Percentiles rank a stretch among this genome's conserved stretches.
Conservation (phyloP, 2,888 invertebrate species). For the Spodoptera littoralis region DNA sequence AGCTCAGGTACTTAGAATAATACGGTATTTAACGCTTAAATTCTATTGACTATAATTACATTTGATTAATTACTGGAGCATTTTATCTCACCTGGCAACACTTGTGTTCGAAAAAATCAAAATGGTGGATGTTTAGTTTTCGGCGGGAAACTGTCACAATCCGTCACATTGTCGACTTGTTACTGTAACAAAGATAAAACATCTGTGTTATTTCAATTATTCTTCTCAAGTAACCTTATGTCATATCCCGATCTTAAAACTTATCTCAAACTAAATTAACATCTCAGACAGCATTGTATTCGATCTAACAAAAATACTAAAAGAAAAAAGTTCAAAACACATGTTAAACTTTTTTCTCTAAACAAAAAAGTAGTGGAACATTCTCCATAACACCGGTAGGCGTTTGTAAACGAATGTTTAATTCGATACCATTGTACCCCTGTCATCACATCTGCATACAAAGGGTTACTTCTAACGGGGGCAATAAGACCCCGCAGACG, state of each 20-base stretch:
- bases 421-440: slow-evolving; percentile 56
- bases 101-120: slow-evolving; percentile 68
- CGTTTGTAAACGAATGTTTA: slow-evolving; percentile 48
- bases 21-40: neutral
- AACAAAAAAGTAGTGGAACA: slow-evolving; percentile 40
- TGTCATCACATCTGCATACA: slow-evolving; percentile 73
- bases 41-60: too few species aligned
- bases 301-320: neutral
- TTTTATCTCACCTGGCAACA: slow-evolving; percentile 62
- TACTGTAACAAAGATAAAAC: slow-evolving; percentile 74
- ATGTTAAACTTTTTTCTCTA: slow-evolving; percentile 40
- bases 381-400: slow-evolving; percentile 55
- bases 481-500: slow-evolving; percentile 33
- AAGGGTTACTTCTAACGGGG: slow-evolving; percentile 62
- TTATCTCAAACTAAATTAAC: neutral
- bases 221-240: too few species aligned
- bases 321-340: slow-evolving; percentile 37
- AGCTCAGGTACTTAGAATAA: neutral
- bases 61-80: neutral
- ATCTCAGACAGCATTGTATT: neutral
- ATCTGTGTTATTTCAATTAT: too few species aligned
- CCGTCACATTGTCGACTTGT: slow-evolving; percentile 81
- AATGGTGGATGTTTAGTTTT: slow-evolving; percentile 69
- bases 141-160: slow-evolving; percentile 63
- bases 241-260: too few species aligned